phyloP scores from a whole-genome alignment of 2,113 vertebrate genomes.

The Onychorhynchus coronatus region DNA sequence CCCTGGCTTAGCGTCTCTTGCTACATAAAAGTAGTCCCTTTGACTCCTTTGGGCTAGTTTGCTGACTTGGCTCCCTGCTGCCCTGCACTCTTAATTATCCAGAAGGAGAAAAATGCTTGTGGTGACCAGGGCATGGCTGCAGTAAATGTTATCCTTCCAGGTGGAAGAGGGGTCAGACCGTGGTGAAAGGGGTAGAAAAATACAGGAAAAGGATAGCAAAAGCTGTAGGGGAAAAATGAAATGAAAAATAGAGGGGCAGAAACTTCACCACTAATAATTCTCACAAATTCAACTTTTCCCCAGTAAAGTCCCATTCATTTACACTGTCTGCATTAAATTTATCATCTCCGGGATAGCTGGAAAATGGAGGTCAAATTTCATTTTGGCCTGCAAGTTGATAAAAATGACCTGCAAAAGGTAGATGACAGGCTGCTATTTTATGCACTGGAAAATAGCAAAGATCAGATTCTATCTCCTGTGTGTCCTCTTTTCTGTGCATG shows the following conservation, averaged over 20 bases:
- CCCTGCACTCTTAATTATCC: background rate
- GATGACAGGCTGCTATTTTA: constrained; percentile 79
- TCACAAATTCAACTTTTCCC: constrained; percentile 1
- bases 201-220: background rate
- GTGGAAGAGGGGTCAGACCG: background rate
- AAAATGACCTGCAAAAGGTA: constrained; percentile 77
- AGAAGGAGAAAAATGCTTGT: background rate
- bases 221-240: background rate
- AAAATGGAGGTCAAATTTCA: constrained; percentile 79
- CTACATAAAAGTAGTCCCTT: background rate
- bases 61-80: background rate
- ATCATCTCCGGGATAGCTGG: constrained; percentile 58
- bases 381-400: constrained; percentile 74
- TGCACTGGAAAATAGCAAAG: constrained; percentile 72
- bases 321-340: constrained; percentile 63
- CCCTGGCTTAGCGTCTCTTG: background rate
- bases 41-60: background rate
- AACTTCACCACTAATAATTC: constrained; percentile 32
- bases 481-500: constrained; percentile 18
- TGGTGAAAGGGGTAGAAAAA: background rate
- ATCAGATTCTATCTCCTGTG: constrained; percentile 48
- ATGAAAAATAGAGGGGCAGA: background rate
- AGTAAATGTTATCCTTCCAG: background rate
- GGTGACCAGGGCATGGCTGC: background rate
- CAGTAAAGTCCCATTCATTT: constrained; percentile 48